These are phyloP conservation scores for Irena cyanogastra DNA, from an alignment of 2,113 vertebrate genomes.

Conservation along the genomic window DNA sequence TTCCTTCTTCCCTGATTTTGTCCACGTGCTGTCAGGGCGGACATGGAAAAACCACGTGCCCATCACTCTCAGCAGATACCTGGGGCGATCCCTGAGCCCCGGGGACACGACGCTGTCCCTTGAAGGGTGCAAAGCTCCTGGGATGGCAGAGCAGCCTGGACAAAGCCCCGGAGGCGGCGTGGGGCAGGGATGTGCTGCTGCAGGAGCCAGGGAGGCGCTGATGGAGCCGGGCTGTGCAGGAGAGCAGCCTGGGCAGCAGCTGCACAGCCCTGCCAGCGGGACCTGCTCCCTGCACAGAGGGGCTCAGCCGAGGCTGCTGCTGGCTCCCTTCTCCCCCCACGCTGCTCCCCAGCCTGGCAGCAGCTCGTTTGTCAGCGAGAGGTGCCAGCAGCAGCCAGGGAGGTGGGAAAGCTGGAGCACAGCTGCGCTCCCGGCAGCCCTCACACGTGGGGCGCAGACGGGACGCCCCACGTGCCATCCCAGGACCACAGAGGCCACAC, in stretches of 20 bases:
- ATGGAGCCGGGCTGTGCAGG: neutral
- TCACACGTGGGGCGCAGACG: neutral
- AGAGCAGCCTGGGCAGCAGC: neutral
- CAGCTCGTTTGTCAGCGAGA: neutral
- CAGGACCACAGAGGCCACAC: fast-evolving
- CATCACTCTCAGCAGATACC: neutral
- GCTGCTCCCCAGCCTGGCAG: fast-evolving
- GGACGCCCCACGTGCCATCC: neutral
- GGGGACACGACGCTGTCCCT: neutral
- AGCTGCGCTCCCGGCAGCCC: neutral
- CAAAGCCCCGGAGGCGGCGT: fast-evolving
- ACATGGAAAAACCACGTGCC: neutral
- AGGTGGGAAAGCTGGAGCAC: neutral
- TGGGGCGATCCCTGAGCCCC: neutral
- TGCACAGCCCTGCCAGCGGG: neutral
- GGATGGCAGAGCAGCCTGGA: neutral
- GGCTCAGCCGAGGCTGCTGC: neutral
- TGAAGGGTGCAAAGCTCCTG: neutral
- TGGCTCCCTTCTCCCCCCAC: neutral
- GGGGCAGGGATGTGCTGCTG: neutral
- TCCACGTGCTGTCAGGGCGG: neutral
- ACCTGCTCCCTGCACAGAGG: neutral
- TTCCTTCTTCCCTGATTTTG: neutral
- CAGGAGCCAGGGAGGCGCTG: neutral
- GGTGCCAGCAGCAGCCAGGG: neutral